A percentile compares a stretch with the other conserved stretches of the same genome.
Conservation (phyloP, 2,797 vertebrate genomes). For the Pipistrellus pipistrellus region DNA sequence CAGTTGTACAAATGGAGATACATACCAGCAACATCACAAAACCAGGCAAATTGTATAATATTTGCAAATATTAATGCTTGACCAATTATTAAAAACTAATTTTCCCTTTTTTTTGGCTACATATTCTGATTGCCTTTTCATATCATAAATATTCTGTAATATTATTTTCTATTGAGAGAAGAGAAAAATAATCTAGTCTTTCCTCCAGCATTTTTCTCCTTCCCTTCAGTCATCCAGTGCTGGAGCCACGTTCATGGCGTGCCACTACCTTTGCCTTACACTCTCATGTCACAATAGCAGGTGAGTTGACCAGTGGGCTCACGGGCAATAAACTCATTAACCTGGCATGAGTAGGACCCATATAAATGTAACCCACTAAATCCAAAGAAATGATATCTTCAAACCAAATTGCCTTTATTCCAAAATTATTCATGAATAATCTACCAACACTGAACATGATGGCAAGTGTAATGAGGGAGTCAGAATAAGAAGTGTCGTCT, state of each 20-base stretch:
- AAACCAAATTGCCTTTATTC: neutral
- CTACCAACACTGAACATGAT: neutral
- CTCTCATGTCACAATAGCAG: neutral
- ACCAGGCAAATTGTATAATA: neutral
- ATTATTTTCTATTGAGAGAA: neutral
- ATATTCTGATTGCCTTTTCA: neutral
- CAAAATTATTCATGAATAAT: neutral
- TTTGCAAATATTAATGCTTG: neutral
- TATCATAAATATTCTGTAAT: neutral
- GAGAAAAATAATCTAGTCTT: neutral
- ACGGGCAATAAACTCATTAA: neutral
- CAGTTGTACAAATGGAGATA: neutral
- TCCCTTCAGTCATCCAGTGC: neutral
- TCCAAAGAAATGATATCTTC: neutral
- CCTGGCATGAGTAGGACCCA: neutral
- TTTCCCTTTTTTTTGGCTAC: neutral
- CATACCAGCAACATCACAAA: neutral
- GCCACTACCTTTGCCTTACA: neutral
- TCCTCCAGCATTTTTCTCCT: neutral
- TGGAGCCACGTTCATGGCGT: neutral
- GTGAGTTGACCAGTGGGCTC: neutral
- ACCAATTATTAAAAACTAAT: neutral
- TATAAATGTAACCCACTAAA: neutral
- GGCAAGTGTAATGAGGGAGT: neutral
- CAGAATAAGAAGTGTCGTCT: neutral